Percentiles rank a stretch among this genome's conserved stretches.
phyloP scores from a whole-genome alignment of 2,113 vertebrate species.

The Callaeas wilsoni region DNA sequence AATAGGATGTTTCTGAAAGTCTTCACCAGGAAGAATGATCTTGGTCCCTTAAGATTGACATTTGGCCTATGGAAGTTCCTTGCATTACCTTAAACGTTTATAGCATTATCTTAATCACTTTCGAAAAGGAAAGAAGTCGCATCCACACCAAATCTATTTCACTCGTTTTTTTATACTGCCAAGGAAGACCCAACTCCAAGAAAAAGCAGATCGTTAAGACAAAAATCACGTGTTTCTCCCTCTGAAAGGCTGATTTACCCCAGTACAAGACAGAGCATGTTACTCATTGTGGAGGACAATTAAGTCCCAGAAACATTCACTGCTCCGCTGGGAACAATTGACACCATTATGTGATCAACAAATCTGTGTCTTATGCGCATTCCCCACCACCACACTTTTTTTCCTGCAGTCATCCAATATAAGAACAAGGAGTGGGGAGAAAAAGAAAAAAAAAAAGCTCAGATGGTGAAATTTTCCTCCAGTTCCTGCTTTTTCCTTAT shows the following conservation, averaged over 20 bases:
- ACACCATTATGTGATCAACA: constrained; percentile 26
- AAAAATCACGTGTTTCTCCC: not conserved
- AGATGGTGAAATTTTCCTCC: not conserved
- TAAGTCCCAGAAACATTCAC: constrained; percentile 55
- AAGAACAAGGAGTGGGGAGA: not conserved
- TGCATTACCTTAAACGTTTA: not conserved
- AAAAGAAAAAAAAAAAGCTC: not conserved
- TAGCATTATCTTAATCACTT: not conserved
- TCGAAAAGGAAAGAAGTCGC: not conserved
- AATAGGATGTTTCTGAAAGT: not conserved
- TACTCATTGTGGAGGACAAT: constrained; percentile 58
- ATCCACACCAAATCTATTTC: not conserved
- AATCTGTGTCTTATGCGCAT: not conserved
- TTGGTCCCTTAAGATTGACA: not conserved
- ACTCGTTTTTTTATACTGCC: not conserved
- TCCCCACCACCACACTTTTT: not conserved
- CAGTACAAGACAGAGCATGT: constrained; percentile 61
- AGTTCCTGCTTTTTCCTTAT: not conserved
- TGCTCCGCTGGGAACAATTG: constrained; percentile 11
- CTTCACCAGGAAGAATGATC: not conserved
- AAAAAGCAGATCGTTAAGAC: not conserved
- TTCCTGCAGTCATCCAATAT: not conserved
- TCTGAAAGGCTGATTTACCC: constrained; percentile 26
- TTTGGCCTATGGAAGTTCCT: not conserved
- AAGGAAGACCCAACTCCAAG: not conserved